Conservation (phyloP, 1,140 invertebrate species). For the Pantala flavescens region DNA sequence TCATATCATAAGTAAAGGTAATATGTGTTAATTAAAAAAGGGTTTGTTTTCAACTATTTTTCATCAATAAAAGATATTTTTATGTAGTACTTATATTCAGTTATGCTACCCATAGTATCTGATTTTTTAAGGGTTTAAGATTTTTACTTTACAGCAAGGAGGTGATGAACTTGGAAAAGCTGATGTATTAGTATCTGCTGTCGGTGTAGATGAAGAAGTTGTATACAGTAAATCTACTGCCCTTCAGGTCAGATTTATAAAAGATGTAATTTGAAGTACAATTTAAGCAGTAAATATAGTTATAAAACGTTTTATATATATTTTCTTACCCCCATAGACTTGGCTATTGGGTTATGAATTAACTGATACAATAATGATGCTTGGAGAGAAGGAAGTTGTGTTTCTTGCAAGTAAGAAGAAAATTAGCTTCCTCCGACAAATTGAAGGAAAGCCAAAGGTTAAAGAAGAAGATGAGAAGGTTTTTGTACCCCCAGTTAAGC, state of each 20-base stretch:
- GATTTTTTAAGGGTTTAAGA: too few species aligned
- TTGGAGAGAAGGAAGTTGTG: constrained; percentile 72
- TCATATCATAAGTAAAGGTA: too few species aligned
- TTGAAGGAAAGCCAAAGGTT: constrained; percentile 47
- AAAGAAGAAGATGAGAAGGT: constrained; percentile 28
- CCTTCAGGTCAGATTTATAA: constrained; percentile 56
- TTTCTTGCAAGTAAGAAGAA: constrained; percentile 97
- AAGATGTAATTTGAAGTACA: background rate
- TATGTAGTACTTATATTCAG: too few species aligned
- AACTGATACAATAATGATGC: constrained; percentile 87
- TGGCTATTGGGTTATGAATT: constrained; percentile 97
- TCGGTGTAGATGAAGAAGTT: constrained; percentile 87
- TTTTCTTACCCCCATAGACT: constrained; percentile 45
- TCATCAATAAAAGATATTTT: too few species aligned
- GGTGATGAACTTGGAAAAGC: constrained; percentile 74
- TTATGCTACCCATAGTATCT: too few species aligned
- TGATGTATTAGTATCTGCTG: constrained; percentile 81
- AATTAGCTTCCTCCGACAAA: constrained; percentile 88
- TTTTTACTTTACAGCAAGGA: constrained; percentile 40
- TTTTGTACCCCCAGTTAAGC: constrained; percentile 69
- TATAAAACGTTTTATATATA: background rate
- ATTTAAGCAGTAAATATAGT: background rate
- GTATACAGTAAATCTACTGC: constrained; percentile 93
- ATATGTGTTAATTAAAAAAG: too few species aligned
- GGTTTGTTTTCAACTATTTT: too few species aligned